Evolutionary conservation across 2,888 invertebrate genomes (phyloP), one percentile per base, ranked within the genome.

Genomic region (Drosophila picticornis): DNA sequence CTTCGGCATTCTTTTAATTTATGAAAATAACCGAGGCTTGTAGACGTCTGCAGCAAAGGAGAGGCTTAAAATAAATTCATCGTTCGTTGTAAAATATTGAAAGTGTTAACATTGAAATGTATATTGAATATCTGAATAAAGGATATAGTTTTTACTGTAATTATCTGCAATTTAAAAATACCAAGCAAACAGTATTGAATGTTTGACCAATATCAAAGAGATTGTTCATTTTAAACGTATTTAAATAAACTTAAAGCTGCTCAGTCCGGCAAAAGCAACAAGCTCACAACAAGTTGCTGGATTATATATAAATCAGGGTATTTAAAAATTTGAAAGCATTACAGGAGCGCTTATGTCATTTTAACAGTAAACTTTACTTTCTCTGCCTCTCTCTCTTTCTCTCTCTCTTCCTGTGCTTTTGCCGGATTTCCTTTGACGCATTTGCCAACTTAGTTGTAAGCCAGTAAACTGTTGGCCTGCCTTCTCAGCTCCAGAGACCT

Each of bases 11-110:
- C 25, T 73, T 69, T 72, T 66, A 68, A 68, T 69, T 70, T 68
- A 51, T 58, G 48, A 36, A 73, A 70, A 76, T 68, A 69, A 68
- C 84, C 75, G 36, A 43, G 19, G 77, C 84, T 43, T 16, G 46
- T 32, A 85, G 85, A 84, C 81, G 83, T 83, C 81, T 83, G 73
- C 32, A 31, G 38, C 22, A 9, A 32, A 27, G n/a, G 13, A 38
- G 57, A 25, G 6, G 27, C 46, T 25, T 46, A 13, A 11, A 19
- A 27, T 10, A 22, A 55, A 11, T 53, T 2, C 1, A 7, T 16
- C 4, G 22, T 19, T 16, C 10, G 19, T 19, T 5, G 19, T 1
- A 16, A 22, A 46, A 22, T 46, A 46, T 22, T 9, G 10, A 46
- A 46, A 25, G 4, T 16, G 16, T 4, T 22, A 2, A 1, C 2